Conservation (phyloP, 1,140 invertebrate species). For the Drosophila takahashii region DNA sequence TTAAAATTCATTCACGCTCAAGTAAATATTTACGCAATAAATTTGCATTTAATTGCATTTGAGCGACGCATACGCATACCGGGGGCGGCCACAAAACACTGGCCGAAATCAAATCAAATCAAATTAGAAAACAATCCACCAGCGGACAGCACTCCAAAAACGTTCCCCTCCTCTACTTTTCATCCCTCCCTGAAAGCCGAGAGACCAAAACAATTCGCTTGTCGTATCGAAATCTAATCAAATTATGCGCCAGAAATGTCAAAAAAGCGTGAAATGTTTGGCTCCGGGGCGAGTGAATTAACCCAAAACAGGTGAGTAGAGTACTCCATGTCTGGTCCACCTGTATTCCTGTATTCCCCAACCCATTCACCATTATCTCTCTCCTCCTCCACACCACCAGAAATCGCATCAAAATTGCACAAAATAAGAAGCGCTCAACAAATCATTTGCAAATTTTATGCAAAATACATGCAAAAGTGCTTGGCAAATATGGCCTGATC, state of each 20-base stretch:
- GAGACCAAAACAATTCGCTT: slow-evolving; percentile 72
- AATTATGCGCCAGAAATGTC: slow-evolving; percentile 82
- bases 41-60: slow-evolving; percentile 82
- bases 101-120: slow-evolving; percentile 67
- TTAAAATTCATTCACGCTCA: slow-evolving; percentile 83
- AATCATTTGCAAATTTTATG: slow-evolving; percentile 79
- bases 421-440: slow-evolving; percentile 74
- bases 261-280: slow-evolving; percentile 80
- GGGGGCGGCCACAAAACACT: slow-evolving; percentile 53
- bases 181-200: slow-evolving; percentile 11
- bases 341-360: neutral
- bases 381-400: slow-evolving; percentile 4
- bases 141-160: slow-evolving; percentile 23
- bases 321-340: slow-evolving; percentile 35
- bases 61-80: slow-evolving; percentile 19
- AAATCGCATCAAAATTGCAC: slow-evolving; percentile 76
- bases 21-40: slow-evolving; percentile 83
- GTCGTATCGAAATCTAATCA: slow-evolving; percentile 78
- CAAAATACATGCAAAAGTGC: slow-evolving; percentile 78
- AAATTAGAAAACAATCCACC: slow-evolving; percentile 69
- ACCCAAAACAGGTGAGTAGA: slow-evolving; percentile 31
- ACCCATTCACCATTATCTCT: slow-evolving; percentile 1
- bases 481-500: slow-evolving; percentile 70
- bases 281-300: slow-evolving; percentile 58
- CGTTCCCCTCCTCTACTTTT: slow-evolving; percentile 17